Evolutionary conservation across 2,113 vertebrate species (phyloP).

Genomic region (Anseranas semipalmata): DNA sequence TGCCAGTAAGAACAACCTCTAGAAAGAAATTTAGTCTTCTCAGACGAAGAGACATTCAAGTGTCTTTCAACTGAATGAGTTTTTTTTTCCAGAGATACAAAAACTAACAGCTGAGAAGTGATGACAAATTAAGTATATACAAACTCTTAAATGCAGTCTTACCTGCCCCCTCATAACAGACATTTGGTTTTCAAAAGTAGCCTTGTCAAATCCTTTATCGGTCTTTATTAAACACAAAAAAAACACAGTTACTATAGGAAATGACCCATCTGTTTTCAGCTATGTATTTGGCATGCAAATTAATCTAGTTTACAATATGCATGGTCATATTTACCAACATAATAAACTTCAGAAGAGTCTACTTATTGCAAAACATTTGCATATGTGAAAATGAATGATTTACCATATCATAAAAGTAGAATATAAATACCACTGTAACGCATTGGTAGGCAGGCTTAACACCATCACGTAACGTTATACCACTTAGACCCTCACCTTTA

Average conservation of each 20-base stretch:
- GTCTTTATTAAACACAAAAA: conserved; percentile 72
- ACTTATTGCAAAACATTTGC: not conserved
- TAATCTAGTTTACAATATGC: not conserved
- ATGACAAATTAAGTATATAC: not conserved
- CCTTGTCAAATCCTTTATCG: conserved; percentile 94
- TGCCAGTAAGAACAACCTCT: not conserved
- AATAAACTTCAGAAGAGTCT: not conserved
- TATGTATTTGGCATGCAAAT: not conserved
- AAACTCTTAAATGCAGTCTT: conserved; percentile 42
- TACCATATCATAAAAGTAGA: not conserved
- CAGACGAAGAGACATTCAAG: not conserved
- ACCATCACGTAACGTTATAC: not conserved
- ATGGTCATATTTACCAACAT: not conserved
- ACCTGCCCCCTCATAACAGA: conserved; percentile 99
- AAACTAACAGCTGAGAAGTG: not conserved
- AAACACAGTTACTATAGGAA: not conserved
- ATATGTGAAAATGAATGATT: not conserved
- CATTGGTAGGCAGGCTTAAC: not conserved
- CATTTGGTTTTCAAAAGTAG: conserved; percentile 97
- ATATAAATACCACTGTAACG: not conserved
- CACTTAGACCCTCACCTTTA: not conserved
- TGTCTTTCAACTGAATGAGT: not conserved
- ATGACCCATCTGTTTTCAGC: not conserved
- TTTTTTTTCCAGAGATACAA: not conserved
- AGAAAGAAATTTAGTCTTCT: not conserved